A percentile compares a stretch with the other conserved stretches of the same genome.
These are phyloP conservation scores for Malurus melanocephalus DNA, from an alignment of 2,113 vertebrate species.

Conservation along the genomic window DNA sequence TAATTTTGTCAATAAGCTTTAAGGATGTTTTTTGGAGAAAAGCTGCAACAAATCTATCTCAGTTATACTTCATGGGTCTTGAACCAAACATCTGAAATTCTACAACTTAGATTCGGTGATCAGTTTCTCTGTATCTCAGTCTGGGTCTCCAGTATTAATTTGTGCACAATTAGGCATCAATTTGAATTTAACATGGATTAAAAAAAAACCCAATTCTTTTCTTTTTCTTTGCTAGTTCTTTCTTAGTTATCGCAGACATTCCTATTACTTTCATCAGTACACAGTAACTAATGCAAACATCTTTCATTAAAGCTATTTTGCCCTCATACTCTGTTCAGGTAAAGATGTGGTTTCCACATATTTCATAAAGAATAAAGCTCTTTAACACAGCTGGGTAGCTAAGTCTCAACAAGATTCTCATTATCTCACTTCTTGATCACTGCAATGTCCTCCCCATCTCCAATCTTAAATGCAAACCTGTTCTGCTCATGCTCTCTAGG, in stretches of 20 bases:
- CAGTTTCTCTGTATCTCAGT: background rate
- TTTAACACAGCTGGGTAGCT: background rate
- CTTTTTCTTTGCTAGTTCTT: background rate
- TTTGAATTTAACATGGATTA: background rate
- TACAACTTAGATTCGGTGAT: background rate
- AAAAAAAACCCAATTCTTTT: background rate
- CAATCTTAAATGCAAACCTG: background rate
- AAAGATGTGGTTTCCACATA: background rate
- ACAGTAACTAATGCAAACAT: background rate
- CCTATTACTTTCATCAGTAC: background rate
- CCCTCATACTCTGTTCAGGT: background rate
- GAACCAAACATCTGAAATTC: background rate
- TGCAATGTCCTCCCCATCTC: fast-evolving
- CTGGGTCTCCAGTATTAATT: background rate
- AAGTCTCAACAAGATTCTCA: background rate
- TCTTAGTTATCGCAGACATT: background rate
- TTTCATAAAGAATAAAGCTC: background rate
- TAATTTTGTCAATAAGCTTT: background rate
- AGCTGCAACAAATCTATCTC: background rate
- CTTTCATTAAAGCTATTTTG: background rate
- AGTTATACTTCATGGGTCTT: background rate
- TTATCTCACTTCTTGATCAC: background rate
- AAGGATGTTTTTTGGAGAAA: background rate
- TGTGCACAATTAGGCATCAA: background rate
- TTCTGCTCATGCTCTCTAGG: background rate